Evolutionary conservation across 1,140 invertebrate genomes (phyloP).

Genomic region (Lycorma delicatula): DNA sequence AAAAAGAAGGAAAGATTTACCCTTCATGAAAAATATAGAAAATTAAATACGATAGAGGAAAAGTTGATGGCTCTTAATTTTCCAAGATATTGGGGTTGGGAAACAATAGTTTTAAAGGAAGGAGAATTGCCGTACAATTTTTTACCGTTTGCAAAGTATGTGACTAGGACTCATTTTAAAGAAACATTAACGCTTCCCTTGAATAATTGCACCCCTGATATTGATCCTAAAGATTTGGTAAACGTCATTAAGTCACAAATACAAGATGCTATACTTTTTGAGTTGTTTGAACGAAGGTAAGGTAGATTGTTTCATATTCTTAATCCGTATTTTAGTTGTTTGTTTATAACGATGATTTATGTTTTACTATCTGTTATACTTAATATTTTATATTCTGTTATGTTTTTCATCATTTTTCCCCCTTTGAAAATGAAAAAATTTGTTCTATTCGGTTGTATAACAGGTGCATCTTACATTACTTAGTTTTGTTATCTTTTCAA

Average conservation of each 20-base stretch:
- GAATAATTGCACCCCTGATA: background rate
- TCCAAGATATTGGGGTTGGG: constrained; percentile 68
- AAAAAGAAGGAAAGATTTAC: background rate
- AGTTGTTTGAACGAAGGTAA: constrained; percentile 44
- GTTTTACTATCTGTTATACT: too few relatives aligned
- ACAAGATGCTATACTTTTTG: constrained; percentile 50
- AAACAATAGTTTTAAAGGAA: constrained; percentile 50
- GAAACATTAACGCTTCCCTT: constrained; percentile 36
- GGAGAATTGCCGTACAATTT: constrained; percentile 53
- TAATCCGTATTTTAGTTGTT: too few relatives aligned
- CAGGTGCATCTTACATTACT: too few relatives aligned
- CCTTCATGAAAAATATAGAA: background rate
- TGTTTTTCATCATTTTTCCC: too few relatives aligned
- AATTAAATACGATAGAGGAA: constrained; percentile 63
- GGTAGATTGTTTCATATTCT: too few relatives aligned
- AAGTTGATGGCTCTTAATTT: constrained; percentile 73
- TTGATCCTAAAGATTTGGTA: constrained; percentile 37
- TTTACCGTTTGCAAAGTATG: constrained; percentile 53
- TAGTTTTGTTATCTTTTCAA: too few relatives aligned
- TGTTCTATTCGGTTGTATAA: too few relatives aligned
- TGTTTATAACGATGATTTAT: too few relatives aligned
- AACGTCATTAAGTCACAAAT: constrained; percentile 44
- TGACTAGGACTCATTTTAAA: constrained; percentile 58
- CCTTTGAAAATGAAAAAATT: too few relatives aligned
- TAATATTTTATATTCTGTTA: too few relatives aligned